Conservation (phyloP, 2,113 vertebrate species). For the Scatophagus argus region DNA sequence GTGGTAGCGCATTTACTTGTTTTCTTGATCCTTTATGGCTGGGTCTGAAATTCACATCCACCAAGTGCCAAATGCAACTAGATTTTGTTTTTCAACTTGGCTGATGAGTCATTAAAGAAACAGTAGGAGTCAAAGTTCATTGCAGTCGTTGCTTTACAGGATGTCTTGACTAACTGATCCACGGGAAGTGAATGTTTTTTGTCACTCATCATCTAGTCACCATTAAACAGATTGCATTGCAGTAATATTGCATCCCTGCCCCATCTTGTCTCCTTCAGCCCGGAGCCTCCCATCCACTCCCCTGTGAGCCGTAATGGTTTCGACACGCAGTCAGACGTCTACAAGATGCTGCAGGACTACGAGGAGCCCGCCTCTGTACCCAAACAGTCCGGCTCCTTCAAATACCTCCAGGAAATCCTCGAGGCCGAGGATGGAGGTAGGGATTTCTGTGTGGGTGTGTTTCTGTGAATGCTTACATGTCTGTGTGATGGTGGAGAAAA, state of each 20-base stretch:
- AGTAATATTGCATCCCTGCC: conserved; percentile 1
- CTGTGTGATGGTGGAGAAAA: background rate
- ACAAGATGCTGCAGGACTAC: conserved; percentile 94
- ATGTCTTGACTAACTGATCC: background rate
- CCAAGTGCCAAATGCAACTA: too few relatives aligned
- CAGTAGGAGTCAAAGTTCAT: too few relatives aligned
- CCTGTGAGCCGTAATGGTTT: conserved; percentile 82
- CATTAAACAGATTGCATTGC: background rate
- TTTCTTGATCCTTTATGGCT: background rate
- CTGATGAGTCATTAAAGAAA: too few relatives aligned
- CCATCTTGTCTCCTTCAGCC: conserved; percentile 80
- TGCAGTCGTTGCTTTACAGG: too few relatives aligned
- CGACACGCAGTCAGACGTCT: conserved; percentile 92
- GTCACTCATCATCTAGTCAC: background rate
- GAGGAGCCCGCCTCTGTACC: conserved; percentile 89
- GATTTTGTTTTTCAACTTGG: too few relatives aligned
- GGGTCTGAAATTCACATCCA: too few relatives aligned
- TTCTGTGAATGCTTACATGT: background rate
- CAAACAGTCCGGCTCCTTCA: conserved; percentile 97
- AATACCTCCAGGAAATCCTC: conserved; percentile 95
- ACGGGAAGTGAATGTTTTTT: conserved; percentile 3
- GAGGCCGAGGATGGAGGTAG: conserved; percentile 94
- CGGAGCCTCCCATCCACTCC: conserved; percentile 84
- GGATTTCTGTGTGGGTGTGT: background rate
- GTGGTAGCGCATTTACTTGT: background rate